A percentile compares a stretch with the other conserved stretches of the same genome.
Conservation (phyloP, 2,113 vertebrate genomes). For the Apteryx owenii region DNA sequence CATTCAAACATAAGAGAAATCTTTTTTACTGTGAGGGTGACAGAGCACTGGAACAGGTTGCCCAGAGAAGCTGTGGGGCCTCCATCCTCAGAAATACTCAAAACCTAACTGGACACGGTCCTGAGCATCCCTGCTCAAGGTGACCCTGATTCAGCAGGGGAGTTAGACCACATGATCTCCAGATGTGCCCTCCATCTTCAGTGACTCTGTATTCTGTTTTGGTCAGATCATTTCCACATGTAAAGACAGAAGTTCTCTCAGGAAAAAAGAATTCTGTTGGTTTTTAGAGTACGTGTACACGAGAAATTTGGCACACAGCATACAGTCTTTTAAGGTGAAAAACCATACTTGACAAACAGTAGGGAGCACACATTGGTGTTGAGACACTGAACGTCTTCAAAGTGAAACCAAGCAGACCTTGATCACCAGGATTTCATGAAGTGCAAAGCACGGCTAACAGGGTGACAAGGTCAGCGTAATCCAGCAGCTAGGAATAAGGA, state of each 20-base stretch:
- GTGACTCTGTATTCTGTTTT: neutral
- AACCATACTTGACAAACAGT: neutral
- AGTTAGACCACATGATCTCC: neutral
- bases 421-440: neutral
- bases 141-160: neutral
- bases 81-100: neutral
- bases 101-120: neutral
- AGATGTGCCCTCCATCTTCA: rapidly evolving
- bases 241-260: neutral
- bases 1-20: neutral
- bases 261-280: neutral
- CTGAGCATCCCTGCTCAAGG: neutral
- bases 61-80: neutral
- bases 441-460: neutral
- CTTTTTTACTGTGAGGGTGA: neutral
- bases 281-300: neutral
- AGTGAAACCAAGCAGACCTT: neutral
- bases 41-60: neutral
- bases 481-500: neutral
- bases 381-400: neutral
- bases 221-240: neutral
- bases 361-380: neutral
- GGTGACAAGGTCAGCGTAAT: neutral
- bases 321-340: neutral
- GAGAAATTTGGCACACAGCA: neutral